Conservation (phyloP, 2,888 invertebrate species). For the Elysia crispata region DNA sequence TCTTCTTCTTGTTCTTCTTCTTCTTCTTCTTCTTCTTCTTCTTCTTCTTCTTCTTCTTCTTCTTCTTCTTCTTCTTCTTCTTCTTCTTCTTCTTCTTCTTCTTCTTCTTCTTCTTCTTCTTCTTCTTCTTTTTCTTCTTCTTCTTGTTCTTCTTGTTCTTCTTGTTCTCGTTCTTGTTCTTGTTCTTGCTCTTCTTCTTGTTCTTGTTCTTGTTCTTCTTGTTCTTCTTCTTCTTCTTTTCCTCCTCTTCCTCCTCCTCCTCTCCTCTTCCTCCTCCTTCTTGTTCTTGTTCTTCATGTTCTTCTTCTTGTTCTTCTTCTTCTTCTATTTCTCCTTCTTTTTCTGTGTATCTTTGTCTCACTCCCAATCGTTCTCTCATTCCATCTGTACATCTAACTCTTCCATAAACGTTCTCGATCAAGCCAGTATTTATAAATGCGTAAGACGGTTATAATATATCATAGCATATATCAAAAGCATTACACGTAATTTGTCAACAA, state of each 20-base stretch:
- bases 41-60: neutral
- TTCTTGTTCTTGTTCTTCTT: constrained; percentile 9
- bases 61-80: neutral
- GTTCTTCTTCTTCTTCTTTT: neutral
- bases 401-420: too few species aligned
- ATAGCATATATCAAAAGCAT: too few species aligned
- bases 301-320: neutral
- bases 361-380: neutral
- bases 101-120: neutral
- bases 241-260: constrained; percentile 1
- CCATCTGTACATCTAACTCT: neutral
- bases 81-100: neutral
- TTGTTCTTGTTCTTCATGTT: neutral
- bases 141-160: too few species aligned
- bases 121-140: neutral
- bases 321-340: neutral
- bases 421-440: too few species aligned
- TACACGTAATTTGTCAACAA: too few species aligned
- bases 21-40: neutral
- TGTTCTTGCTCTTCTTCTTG: neutral
- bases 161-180: too few species aligned
- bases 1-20: neutral
- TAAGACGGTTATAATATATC: too few species aligned
- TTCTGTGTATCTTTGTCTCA: neutral
- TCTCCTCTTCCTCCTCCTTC: neutral